These are phyloP conservation scores for Pristionchus arcanus DNA, from an alignment of 2,888 invertebrate species.

Conservation along the genomic window DNA sequence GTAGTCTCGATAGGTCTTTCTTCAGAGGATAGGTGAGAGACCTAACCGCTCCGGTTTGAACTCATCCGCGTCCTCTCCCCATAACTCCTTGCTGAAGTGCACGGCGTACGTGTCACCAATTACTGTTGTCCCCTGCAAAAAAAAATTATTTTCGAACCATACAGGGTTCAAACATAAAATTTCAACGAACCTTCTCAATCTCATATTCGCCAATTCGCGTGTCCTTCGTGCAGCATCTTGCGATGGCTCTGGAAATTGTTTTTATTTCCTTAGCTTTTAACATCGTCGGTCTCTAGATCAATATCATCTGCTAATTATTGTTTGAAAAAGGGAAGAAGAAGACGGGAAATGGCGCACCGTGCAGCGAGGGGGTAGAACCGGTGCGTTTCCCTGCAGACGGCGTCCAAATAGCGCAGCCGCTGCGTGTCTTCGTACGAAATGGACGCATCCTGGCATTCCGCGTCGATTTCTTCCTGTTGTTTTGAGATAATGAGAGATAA, in stretches of 20 bases:
- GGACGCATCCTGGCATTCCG: background rate
- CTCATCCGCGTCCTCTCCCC: slow-evolving; percentile 74
- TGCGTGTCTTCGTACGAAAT: slow-evolving; percentile 43
- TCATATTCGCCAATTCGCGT: background rate
- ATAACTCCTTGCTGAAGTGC: slow-evolving; percentile 72
- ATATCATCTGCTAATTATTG: too few relatives aligned
- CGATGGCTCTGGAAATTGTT: background rate
- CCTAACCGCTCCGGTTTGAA: slow-evolving; percentile 74
- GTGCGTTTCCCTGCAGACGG: slow-evolving; percentile 43
- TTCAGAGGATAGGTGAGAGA: background rate
- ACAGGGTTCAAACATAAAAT: background rate
- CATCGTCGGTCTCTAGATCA: too few relatives aligned
- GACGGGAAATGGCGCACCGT: background rate
- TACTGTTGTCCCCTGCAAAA: slow-evolving; percentile 65
- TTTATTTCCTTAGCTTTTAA: background rate
- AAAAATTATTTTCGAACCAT: too few relatives aligned
- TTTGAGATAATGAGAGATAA: background rate
- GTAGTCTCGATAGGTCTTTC: background rate
- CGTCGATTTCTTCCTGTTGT: slow-evolving; percentile 42
- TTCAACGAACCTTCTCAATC: slow-evolving; percentile 63
- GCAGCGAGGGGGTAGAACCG: slow-evolving; percentile 43
- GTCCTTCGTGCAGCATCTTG: slow-evolving; percentile 36
- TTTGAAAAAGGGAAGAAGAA: too few relatives aligned
- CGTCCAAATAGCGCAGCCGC: slow-evolving; percentile 44
- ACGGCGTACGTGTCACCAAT: slow-evolving; percentile 70